Evolutionary conservation across 2,797 vertebrate genomes (phyloP).

Genomic region (Enteromius argenteus): DNA sequence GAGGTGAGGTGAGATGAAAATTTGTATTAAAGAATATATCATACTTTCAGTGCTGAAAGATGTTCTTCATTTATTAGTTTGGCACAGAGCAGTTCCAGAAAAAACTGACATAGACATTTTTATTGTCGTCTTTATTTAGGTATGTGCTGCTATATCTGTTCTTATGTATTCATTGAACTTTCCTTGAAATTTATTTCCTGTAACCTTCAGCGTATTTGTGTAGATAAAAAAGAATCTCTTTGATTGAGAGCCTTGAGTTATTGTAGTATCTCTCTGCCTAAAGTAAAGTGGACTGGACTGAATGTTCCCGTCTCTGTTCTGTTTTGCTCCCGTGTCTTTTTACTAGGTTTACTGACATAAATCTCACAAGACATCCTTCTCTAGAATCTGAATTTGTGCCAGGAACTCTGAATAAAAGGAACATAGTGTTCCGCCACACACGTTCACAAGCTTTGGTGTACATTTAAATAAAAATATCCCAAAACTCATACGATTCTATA

Average conservation of each 20-base stretch:
- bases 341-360: constrained; percentile 49
- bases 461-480: constrained; percentile 44
- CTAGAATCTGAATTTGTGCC: constrained; percentile 65
- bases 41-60: constrained; percentile 5
- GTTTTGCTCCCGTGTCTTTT: constrained; percentile 72
- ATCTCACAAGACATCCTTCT: constrained; percentile 46
- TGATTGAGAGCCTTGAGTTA: constrained; percentile 69
- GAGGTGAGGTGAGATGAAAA: not conserved
- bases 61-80: not conserved
- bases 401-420: constrained; percentile 81
- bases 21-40: not conserved
- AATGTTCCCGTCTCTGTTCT: constrained; percentile 69
- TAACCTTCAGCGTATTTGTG: constrained; percentile 42
- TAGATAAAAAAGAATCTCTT: constrained; percentile 68
- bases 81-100: not conserved
- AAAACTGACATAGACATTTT: not conserved
- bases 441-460: constrained; percentile 58
- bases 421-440: constrained; percentile 80
- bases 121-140: constrained; percentile 17
- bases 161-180: not conserved
- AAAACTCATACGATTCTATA: constrained; percentile 14
- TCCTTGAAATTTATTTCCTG: not conserved
- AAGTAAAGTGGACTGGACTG: constrained; percentile 56
- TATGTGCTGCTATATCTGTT: not conserved
- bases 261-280: constrained; percentile 59